Conservation (phyloP, 2,888 invertebrate species). For the Adelognathus sp. region DNA sequence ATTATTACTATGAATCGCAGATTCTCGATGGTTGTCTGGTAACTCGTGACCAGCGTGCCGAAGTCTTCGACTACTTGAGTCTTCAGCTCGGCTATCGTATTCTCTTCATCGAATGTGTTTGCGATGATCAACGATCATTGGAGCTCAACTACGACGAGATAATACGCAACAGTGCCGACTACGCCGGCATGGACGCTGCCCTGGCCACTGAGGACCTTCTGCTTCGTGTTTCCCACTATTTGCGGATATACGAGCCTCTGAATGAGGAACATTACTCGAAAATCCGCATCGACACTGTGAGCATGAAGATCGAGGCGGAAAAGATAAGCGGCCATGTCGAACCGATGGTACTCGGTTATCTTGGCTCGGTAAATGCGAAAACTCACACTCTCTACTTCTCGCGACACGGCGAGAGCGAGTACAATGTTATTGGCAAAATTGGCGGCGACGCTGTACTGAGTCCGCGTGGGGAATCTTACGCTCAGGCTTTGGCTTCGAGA, state of each 20-base stretch:
- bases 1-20: conserved; percentile 78
- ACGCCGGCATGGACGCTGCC: conserved; percentile 89
- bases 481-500: conserved; percentile 87
- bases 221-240: conserved; percentile 92
- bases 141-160: conserved; percentile 91
- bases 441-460: conserved; percentile 95
- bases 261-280: conserved; percentile 82
- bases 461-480: conserved; percentile 90
- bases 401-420: conserved; percentile 96
- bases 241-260: conserved; percentile 90
- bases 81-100: conserved; percentile 90
- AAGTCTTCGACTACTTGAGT: conserved; percentile 88
- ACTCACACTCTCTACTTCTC: conserved; percentile 95
- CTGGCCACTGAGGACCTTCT: conserved; percentile 91
- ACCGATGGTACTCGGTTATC: conserved; percentile 92
- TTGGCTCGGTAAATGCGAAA: conserved; percentile 92
- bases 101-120: conserved; percentile 95
- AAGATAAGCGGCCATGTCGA: conserved; percentile 91
- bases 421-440: conserved; percentile 94
- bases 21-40: conserved; percentile 97
- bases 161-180: conserved; percentile 93
- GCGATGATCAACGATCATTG: conserved; percentile 89
- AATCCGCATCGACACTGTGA: conserved; percentile 80
- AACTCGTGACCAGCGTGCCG: conserved; percentile 89
- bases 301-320: conserved; percentile 86